Percentiles rank a stretch among this genome's conserved stretches.
phyloP scores from a whole-genome alignment of 2,888 invertebrate species.

The Philereme vetulata region DNA sequence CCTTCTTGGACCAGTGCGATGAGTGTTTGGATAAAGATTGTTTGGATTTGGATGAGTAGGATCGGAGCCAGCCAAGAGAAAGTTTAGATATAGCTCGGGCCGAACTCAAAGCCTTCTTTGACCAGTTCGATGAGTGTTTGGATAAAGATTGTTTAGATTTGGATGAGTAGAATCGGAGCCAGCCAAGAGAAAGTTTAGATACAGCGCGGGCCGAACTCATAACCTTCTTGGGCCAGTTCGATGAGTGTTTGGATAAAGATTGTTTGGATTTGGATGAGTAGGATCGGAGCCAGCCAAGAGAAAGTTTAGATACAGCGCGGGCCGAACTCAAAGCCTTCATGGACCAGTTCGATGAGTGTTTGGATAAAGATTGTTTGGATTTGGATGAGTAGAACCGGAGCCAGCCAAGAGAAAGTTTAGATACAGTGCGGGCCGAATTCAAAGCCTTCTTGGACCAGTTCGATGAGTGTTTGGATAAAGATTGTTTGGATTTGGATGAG shows the following conservation, averaged over 20 bases:
- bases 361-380: conserved; percentile 52
- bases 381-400: conserved; percentile 49
- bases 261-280: conserved; percentile 54
- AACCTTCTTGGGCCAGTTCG: conserved; percentile 73
- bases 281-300: conserved; percentile 54
- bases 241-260: conserved; percentile 49
- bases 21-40: conserved; percentile 46
- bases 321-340: conserved; percentile 74
- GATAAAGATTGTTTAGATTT: conserved; percentile 52
- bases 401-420: conserved; percentile 69
- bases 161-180: conserved; percentile 51
- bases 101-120: conserved; percentile 72
- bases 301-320: conserved; percentile 70
- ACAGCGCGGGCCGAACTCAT: conserved; percentile 73
- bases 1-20: conserved; percentile 75
- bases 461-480: conserved; percentile 51
- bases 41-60: conserved; percentile 53
- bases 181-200: conserved; percentile 69
- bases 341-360: conserved; percentile 65
- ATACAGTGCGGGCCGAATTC: conserved; percentile 71
- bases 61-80: conserved; percentile 56
- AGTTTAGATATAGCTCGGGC: conserved; percentile 72
- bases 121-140: conserved; percentile 62
- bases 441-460: conserved; percentile 73
- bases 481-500: conserved; percentile 54